Conservation (phyloP, 2,888 invertebrate species). For the Spicauda simplicius region DNA sequence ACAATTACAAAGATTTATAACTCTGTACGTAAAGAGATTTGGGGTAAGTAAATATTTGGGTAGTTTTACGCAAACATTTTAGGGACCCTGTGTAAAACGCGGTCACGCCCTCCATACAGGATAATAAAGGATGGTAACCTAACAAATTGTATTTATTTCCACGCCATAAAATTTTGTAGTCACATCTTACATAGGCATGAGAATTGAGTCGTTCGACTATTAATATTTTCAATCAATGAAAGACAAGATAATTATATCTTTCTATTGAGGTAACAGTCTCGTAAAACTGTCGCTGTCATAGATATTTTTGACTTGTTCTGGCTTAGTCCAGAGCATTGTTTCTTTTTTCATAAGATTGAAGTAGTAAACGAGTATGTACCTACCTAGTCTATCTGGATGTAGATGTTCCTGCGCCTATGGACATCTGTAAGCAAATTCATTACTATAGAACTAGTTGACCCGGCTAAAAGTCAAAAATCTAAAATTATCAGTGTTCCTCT, state of each 20-base stretch:
- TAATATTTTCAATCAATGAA: constrained; percentile 48
- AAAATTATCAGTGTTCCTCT: too few relatives aligned
- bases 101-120: constrained; percentile 76
- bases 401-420: too few relatives aligned
- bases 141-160: constrained; percentile 81
- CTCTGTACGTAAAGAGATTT: constrained; percentile 43
- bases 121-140: constrained; percentile 66
- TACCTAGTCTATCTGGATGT: too few relatives aligned
- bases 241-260: neutral
- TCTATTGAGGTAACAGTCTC: neutral
- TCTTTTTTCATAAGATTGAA: too few relatives aligned
- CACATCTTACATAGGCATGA: constrained; percentile 53
- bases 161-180: constrained; percentile 75
- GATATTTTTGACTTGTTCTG: neutral
- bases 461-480: too few relatives aligned
- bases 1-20: neutral
- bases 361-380: too few relatives aligned
- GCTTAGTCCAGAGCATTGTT: too few relatives aligned
- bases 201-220: constrained; percentile 12
- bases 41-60: constrained; percentile 81
- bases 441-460: too few relatives aligned
- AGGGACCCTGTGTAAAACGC: constrained; percentile 52
- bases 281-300: neutral
- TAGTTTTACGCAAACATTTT: constrained; percentile 72
- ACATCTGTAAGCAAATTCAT: too few relatives aligned